Conservation (phyloP, 2,797 vertebrate species). For the Pangasius macronema region DNA sequence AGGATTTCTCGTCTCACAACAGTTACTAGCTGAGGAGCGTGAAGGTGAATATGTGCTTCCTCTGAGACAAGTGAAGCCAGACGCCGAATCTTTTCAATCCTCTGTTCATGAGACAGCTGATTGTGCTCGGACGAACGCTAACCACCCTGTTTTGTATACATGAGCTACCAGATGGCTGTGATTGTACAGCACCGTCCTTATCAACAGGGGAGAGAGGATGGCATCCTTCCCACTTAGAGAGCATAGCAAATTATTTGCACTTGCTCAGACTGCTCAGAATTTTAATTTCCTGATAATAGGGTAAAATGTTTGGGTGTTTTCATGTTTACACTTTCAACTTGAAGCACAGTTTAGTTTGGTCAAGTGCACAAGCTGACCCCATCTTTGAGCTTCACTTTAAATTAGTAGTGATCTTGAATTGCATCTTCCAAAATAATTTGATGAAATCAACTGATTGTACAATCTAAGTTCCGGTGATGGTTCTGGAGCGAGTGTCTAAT, state of each 20-base stretch:
- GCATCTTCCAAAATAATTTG: neutral
- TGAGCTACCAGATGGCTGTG: slow-evolving; percentile 25
- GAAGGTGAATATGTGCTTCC: neutral
- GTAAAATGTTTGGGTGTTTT: neutral
- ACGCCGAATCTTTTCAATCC: slow-evolving; percentile 2
- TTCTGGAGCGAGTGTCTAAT: neutral
- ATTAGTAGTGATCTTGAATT: neutral
- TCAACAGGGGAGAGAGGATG: slow-evolving; percentile 4
- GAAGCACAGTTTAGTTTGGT: neutral
- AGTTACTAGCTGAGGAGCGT: neutral
- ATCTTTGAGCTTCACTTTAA: neutral
- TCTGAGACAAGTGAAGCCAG: neutral
- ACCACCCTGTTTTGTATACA: slow-evolving; percentile 20
- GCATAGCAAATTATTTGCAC: neutral
- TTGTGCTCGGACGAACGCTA: neutral
- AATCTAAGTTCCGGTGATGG: neutral
- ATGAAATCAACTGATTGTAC: neutral
- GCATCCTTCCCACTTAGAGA: slow-evolving; percentile 9
- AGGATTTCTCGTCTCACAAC: slow-evolving; percentile 1
- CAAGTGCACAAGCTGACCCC: neutral
- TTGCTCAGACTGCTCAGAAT: slow-evolving; percentile 14
- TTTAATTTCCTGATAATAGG: neutral
- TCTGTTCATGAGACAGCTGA: slow-evolving; percentile 3
- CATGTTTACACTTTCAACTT: neutral
- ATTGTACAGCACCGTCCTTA: neutral